phyloP scores from a whole-genome alignment of 2,113 vertebrate genomes.

The Rana temporaria region DNA sequence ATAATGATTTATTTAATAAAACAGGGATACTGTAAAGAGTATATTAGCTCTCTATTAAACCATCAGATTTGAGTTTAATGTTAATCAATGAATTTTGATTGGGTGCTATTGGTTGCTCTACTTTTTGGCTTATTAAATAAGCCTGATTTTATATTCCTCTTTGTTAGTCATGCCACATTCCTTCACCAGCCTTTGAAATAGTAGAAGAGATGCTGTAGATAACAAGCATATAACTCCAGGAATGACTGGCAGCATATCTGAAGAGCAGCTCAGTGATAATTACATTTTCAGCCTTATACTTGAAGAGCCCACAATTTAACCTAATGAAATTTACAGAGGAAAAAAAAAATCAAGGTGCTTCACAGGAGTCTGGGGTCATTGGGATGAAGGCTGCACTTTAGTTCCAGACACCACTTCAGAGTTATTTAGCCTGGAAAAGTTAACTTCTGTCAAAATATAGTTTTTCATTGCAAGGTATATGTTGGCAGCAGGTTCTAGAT shows the following conservation, averaged over 20 bases:
- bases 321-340: constrained; percentile 24
- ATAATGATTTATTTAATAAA: too few relatives aligned
- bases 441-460: constrained; percentile 19
- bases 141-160: neutral
- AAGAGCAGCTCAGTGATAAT: constrained; percentile 28
- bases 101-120: too few relatives aligned
- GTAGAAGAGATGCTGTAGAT: constrained; percentile 19
- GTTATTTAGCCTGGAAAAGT: constrained; percentile 16
- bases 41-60: too few relatives aligned
- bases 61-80: too few relatives aligned
- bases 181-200: neutral
- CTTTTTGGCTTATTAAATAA: too few relatives aligned
- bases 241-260: constrained; percentile 29
- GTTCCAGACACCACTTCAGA: neutral
- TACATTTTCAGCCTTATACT: constrained; percentile 21
- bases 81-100: too few relatives aligned
- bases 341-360: constrained; percentile 29
- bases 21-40: too few relatives aligned
- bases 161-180: neutral
- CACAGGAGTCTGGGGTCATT: constrained; percentile 3
- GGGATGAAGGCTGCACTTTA: constrained; percentile 6
- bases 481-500: constrained; percentile 15
- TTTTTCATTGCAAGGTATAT: constrained; percentile 31
- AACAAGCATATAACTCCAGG: neutral
- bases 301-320: neutral